These are phyloP conservation scores for Zaprionus camerounensis DNA, from an alignment of 1,140 invertebrate species.

Conservation along the genomic window DNA sequence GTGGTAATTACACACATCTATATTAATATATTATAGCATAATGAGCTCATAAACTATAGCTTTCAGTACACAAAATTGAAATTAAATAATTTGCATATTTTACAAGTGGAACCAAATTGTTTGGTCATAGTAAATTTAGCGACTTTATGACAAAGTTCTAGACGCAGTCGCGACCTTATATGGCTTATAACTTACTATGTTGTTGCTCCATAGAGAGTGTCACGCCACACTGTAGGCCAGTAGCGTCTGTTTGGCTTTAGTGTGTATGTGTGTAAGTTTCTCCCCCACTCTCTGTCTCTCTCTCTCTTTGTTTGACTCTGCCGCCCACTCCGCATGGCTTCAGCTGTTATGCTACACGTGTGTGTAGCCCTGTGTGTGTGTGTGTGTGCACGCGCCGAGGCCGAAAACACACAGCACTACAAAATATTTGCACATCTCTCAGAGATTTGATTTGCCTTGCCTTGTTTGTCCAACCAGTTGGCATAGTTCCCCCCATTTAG, in stretches of 20 bases:
- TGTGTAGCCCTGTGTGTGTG: neutral
- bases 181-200: slow-evolving; percentile 22
- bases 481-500: neutral
- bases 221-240: neutral
- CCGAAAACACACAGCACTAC: slow-evolving; percentile 30
- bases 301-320: slow-evolving; percentile 5
- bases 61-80: neutral
- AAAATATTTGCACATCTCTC: slow-evolving; percentile 52
- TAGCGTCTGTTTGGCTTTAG: neutral
- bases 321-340: slow-evolving; percentile 28
- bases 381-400: slow-evolving; percentile 36
- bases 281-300: neutral
- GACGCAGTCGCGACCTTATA: slow-evolving; percentile 11
- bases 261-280: neutral
- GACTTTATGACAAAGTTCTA: slow-evolving; percentile 6
- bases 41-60: neutral
- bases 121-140: neutral
- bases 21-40: neutral
- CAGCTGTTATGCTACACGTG: slow-evolving; percentile 26
- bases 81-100: neutral
- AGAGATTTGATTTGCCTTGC: slow-evolving; percentile 13
- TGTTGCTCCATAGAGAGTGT: slow-evolving; percentile 2
- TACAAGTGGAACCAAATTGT: neutral
- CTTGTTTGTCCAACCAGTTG: slow-evolving; percentile 13
- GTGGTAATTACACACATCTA: neutral